Conservation (phyloP, 2,113 vertebrate species). For the Rutilus rutilus region DNA sequence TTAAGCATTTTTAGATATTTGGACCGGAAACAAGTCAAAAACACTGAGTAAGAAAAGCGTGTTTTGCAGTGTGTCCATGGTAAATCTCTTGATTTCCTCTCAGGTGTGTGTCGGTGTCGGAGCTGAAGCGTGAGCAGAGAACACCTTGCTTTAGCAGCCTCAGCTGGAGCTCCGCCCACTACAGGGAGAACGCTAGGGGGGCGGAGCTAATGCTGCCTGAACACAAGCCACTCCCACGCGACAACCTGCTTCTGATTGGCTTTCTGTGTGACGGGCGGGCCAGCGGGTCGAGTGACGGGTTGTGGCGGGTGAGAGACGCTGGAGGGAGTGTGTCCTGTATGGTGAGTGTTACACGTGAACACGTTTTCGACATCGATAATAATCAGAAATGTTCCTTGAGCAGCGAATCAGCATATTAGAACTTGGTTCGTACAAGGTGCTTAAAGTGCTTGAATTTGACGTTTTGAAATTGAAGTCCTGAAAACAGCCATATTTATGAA, state of each 20-base stretch:
- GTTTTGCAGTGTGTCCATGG: too few species aligned
- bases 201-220: constrained; percentile 62
- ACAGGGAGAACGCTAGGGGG: constrained; percentile 74
- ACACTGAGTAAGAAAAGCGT: too few species aligned
- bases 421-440: too few species aligned
- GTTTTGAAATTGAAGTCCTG: too few species aligned
- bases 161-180: constrained; percentile 80
- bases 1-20: too few species aligned
- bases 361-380: background rate
- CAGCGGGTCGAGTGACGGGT: constrained; percentile 62
- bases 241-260: constrained; percentile 83
- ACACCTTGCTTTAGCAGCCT: constrained; percentile 81
- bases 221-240: constrained; percentile 67
- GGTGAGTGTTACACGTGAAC: constrained; percentile 61
- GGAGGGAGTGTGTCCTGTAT: constrained; percentile 78
- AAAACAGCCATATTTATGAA: too few species aligned
- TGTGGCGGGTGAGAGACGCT: constrained; percentile 73
- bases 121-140: constrained; percentile 75
- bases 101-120: constrained; percentile 76
- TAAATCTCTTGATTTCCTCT: background rate
- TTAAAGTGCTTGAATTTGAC: too few species aligned
- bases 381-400: background rate
- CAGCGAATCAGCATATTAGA: background rate
- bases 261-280: constrained; percentile 67
- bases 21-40: too few species aligned